These are phyloP conservation scores for Hemibagrus guttatus DNA, from an alignment of 2,797 vertebrate genomes.

Conservation along the genomic window DNA sequence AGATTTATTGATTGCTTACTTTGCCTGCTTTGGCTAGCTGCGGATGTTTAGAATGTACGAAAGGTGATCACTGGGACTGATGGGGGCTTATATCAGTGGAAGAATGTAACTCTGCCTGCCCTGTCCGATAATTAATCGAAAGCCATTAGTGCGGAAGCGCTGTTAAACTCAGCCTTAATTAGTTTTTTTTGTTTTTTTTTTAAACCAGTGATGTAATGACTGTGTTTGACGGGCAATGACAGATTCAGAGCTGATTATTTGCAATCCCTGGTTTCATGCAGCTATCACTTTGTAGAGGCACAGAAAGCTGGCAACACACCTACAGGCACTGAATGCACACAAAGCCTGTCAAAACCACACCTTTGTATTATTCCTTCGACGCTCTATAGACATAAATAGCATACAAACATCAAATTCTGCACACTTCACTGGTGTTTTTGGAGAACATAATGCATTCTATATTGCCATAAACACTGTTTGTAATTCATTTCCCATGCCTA, in stretches of 20 bases:
- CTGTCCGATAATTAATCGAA: constrained; percentile 74
- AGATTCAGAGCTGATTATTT: constrained; percentile 70
- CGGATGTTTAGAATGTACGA: constrained; percentile 21
- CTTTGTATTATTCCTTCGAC: neutral
- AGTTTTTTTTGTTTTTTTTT: constrained; percentile 50
- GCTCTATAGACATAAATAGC: neutral
- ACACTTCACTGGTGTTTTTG: neutral
- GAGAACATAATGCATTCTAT: neutral
- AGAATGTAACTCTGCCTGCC: constrained; percentile 40
- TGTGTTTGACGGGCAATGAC: constrained; percentile 66
- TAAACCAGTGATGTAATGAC: neutral
- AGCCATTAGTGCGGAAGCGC: constrained; percentile 69
- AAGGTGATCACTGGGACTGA: constrained; percentile 53
- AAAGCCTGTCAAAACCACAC: neutral
- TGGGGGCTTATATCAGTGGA: constrained; percentile 55
- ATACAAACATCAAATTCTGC: neutral
- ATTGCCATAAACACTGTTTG: neutral
- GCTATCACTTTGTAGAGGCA: neutral
- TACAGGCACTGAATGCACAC: neutral
- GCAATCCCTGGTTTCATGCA: neutral
- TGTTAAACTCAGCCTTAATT: constrained; percentile 74
- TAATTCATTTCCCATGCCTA: neutral
- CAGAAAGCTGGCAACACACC: constrained; percentile 11
- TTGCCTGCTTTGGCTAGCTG: constrained; percentile 14
- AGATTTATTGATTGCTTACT: constrained; percentile 58